phyloP scores from a whole-genome alignment of 2,888 invertebrate species.

The Pachycephus smyrnensis region DNA sequence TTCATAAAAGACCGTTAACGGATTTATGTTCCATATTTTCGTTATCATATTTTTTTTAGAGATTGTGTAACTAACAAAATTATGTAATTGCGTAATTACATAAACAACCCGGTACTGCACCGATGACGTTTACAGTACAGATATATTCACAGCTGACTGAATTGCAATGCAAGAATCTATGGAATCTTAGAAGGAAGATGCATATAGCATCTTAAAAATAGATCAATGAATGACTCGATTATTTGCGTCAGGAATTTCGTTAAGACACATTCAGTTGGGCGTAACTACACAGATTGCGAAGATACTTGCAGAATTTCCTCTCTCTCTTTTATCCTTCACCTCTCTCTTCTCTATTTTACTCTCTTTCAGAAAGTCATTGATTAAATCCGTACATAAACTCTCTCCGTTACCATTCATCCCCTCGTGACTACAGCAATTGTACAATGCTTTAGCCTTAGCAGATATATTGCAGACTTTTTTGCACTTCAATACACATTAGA shows the following conservation, averaged over 20 bases:
- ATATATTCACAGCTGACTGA: neutral
- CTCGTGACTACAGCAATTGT: neutral
- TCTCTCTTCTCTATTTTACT: neutral
- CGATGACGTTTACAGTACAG: neutral
- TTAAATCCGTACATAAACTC: neutral
- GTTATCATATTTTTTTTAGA: neutral
- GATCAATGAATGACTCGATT: conserved; percentile 39
- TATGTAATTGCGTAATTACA: neutral
- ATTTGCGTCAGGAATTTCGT: conserved; percentile 40
- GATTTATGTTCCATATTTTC: neutral
- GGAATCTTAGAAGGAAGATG: neutral
- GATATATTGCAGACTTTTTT: neutral
- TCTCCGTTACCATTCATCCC: neutral
- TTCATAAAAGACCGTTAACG: neutral
- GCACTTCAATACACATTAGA: neutral
- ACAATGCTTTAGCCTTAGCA: neutral
- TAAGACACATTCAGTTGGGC: conserved; percentile 16
- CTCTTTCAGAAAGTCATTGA: neutral
- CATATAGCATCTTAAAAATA: neutral
- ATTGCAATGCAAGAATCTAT: neutral
- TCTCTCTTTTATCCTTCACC: neutral
- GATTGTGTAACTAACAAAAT: neutral
- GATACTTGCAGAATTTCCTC: neutral
- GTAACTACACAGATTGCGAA: neutral
- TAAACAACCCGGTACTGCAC: neutral